A percentile compares a stretch with the other conserved stretches of the same genome.
These are phyloP conservation scores for Pandemis cinnamomeana DNA, from an alignment of 2,888 invertebrate genomes.

Conservation along the genomic window DNA sequence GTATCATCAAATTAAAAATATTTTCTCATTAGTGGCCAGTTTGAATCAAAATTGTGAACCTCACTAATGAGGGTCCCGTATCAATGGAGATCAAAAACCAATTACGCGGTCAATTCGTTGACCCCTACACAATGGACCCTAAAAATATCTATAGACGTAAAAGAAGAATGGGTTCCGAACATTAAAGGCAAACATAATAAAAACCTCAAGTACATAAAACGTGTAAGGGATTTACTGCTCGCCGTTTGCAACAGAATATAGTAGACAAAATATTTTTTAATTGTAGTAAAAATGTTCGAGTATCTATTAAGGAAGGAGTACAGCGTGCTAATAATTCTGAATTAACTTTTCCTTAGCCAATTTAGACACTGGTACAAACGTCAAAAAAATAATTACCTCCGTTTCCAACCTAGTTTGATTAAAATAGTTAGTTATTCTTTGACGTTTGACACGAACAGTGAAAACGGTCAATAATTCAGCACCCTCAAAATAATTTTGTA, in stretches of 20 bases:
- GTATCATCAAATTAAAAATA: not conserved
- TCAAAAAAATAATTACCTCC: too few relatives aligned
- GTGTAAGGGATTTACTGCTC: not conserved
- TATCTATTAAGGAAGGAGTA: not conserved
- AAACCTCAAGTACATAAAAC: not conserved
- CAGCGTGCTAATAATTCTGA: not conserved
- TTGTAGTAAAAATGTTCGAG: not conserved
- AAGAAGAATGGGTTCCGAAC: conserved; percentile 7
- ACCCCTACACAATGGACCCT: conserved; percentile 6
- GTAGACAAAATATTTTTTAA: not conserved
- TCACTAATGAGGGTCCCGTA: conserved; percentile 1
- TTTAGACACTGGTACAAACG: too few relatives aligned
- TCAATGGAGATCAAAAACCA: conserved; percentile 12
- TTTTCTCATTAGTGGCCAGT: not conserved
- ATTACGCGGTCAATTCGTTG: conserved; percentile 17
- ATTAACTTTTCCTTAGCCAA: too few relatives aligned
- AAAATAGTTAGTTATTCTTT: too few relatives aligned
- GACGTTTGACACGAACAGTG: too few relatives aligned
- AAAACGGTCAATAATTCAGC: too few relatives aligned
- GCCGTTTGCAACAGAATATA: not conserved
- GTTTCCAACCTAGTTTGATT: too few relatives aligned
- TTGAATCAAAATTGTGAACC: not conserved
- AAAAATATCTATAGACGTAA: not conserved
- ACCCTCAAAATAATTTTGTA: too few relatives aligned
- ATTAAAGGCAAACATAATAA: not conserved